phyloP scores from a whole-genome alignment of 2,797 vertebrate species.

The Argya squamiceps region DNA sequence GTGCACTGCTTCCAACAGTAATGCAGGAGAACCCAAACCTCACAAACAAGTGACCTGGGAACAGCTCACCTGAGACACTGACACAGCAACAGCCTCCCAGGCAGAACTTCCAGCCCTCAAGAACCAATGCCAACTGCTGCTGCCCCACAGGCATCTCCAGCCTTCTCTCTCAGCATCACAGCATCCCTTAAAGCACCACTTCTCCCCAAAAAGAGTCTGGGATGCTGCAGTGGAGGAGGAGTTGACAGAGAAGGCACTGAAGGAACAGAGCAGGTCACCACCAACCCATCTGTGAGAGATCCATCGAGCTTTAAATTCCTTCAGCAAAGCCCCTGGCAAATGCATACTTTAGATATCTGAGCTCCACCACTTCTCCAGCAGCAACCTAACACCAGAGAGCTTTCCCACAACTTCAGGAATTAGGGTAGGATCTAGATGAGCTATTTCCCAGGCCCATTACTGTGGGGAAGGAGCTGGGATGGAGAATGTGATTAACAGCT shows the following conservation, averaged over 20 bases:
- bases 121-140: not conserved
- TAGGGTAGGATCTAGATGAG: not conserved
- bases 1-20: not conserved
- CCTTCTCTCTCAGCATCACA: not conserved
- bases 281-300: not conserved
- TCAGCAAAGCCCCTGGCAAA: not conserved
- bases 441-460: not conserved
- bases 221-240: not conserved
- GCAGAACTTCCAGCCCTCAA: not conserved
- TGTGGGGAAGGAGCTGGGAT: not conserved
- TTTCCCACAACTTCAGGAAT: not conserved
- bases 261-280: not conserved
- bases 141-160: not conserved
- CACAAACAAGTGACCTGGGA: not conserved
- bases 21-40: not conserved
- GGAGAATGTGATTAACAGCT: not conserved
- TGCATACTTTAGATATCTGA: not conserved
- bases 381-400: not conserved
- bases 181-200: not conserved
- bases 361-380: not conserved
- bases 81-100: not conserved
- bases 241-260: accelerated
- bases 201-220: not conserved
- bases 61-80: not conserved
- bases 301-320: not conserved